A percentile compares a stretch with the other conserved stretches of the same genome.
Conservation (phyloP, 2,888 invertebrate genomes). For the Theretra japonica region DNA sequence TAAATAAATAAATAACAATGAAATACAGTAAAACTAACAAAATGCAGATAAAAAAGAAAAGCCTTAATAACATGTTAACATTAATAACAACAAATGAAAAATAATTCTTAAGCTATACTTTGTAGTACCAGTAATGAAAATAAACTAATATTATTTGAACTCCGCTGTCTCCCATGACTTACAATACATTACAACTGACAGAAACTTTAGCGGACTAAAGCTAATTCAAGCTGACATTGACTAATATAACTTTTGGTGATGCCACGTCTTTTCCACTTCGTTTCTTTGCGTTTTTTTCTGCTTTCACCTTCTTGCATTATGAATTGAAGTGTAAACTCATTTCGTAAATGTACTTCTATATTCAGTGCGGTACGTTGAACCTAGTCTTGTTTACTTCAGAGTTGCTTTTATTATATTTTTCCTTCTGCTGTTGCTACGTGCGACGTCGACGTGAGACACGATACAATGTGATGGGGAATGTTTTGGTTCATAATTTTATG, state of each 20-base stretch:
- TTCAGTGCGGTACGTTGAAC: background rate
- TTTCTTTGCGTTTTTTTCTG: slow-evolving; percentile 30
- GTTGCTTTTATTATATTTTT: no score
- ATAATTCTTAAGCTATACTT: no score
- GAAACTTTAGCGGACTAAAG: slow-evolving; percentile 48
- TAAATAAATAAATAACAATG: no score
- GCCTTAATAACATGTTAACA: no score
- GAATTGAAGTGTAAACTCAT: slow-evolving; percentile 32
- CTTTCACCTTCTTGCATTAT: slow-evolving; percentile 31
- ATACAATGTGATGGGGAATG: no score
- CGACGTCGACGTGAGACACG: no score
- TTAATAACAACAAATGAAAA: no score
- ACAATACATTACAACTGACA: slow-evolving; percentile 30
- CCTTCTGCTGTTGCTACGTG: no score
- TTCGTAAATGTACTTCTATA: slow-evolving; percentile 16
- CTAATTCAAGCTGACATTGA: slow-evolving; percentile 56
- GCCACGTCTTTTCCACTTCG: slow-evolving; percentile 39
- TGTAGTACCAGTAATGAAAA: no score
- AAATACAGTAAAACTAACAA: no score
- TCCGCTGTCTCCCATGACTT: slow-evolving; percentile 21
- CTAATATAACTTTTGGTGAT: slow-evolving; percentile 52
- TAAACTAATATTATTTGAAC: background rate
- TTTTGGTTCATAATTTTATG: no score
- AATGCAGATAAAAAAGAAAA: no score
- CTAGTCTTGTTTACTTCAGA: background rate